Conservation (phyloP, 2,797 vertebrate species). For the Leptoclinus maculatus region DNA sequence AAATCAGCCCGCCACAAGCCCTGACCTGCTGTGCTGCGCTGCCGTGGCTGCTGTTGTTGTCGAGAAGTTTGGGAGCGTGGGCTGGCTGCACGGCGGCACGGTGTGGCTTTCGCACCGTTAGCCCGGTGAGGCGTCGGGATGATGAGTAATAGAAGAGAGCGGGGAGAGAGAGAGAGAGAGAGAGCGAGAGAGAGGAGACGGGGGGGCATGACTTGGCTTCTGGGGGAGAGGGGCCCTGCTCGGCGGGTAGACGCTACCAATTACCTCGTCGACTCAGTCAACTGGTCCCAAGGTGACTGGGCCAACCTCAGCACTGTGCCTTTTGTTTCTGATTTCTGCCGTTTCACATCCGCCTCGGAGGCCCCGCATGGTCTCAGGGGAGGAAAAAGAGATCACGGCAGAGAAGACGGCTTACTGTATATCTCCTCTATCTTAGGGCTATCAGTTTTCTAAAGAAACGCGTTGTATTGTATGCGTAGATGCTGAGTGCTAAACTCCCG, state of each 20-base stretch:
- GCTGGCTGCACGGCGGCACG: slow-evolving; percentile 59
- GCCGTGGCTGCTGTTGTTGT: slow-evolving; percentile 66
- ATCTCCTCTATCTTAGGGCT: slow-evolving; percentile 22
- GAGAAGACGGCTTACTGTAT: slow-evolving; percentile 28
- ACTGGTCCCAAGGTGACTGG: slow-evolving; percentile 72
- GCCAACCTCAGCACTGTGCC: slow-evolving; percentile 54
- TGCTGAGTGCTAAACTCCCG: background rate
- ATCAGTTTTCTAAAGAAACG: slow-evolving; percentile 16
- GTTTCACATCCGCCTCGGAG: slow-evolving; percentile 48
- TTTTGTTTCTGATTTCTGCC: slow-evolving; percentile 55
- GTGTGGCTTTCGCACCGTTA: slow-evolving; percentile 56
- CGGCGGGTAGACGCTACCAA: slow-evolving; percentile 66
- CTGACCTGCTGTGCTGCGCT: slow-evolving; percentile 72
- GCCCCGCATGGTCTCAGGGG: slow-evolving; percentile 30
- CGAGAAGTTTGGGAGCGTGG: slow-evolving; percentile 75
- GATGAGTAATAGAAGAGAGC: slow-evolving; percentile 74
- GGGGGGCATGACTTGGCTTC: slow-evolving; percentile 72
- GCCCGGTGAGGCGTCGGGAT: slow-evolving; percentile 60
- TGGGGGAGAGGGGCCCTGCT: slow-evolving; percentile 64
- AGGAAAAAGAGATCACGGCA: slow-evolving; percentile 42
- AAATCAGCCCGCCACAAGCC: slow-evolving; percentile 80
- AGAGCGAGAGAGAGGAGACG: slow-evolving; percentile 45
- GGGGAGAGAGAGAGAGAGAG: slow-evolving; percentile 42
- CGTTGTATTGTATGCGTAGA: slow-evolving; percentile 3
- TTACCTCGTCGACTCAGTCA: slow-evolving; percentile 77